These are phyloP conservation scores for Equus przewalskii DNA, from an alignment of 2,113 vertebrate genomes.

Conservation along the genomic window DNA sequence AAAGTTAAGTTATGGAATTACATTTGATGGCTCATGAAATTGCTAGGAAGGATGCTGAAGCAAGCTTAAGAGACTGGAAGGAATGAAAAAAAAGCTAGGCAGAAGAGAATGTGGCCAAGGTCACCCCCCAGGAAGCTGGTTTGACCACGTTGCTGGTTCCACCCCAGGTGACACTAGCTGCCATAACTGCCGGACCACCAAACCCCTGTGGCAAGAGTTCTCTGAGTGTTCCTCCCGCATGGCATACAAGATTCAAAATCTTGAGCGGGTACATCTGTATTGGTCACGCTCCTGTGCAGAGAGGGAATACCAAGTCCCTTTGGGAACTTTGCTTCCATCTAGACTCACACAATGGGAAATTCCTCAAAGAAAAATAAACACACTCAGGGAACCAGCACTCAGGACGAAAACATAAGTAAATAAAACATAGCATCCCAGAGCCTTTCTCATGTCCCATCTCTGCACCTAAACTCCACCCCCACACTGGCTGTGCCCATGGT, in stretches of 20 bases:
- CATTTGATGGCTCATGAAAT: background rate
- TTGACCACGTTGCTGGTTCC: background rate
- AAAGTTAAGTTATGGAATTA: background rate
- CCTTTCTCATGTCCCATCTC: background rate
- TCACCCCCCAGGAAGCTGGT: background rate
- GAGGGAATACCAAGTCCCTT: background rate
- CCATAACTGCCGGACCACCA: background rate
- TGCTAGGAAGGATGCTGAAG: background rate
- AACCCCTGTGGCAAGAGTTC: background rate
- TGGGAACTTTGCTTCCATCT: background rate
- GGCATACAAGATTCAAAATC: background rate
- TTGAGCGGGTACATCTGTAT: background rate
- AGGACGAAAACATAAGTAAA: background rate
- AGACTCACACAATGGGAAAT: background rate
- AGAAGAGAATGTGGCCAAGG: background rate
- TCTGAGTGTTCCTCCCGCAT: background rate
- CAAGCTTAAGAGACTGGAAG: background rate
- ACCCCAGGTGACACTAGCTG: background rate
- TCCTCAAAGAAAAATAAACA: background rate
- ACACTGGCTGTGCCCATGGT: background rate
- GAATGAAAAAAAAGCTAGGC: background rate
- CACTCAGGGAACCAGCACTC: background rate
- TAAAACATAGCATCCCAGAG: background rate
- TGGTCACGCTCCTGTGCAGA: background rate
- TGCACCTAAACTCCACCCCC: background rate